Evolutionary conservation across 2,113 vertebrate genomes (phyloP), one percentile per base, ranked within the genome.

Genomic region (Edolisoma coerulescens): DNA sequence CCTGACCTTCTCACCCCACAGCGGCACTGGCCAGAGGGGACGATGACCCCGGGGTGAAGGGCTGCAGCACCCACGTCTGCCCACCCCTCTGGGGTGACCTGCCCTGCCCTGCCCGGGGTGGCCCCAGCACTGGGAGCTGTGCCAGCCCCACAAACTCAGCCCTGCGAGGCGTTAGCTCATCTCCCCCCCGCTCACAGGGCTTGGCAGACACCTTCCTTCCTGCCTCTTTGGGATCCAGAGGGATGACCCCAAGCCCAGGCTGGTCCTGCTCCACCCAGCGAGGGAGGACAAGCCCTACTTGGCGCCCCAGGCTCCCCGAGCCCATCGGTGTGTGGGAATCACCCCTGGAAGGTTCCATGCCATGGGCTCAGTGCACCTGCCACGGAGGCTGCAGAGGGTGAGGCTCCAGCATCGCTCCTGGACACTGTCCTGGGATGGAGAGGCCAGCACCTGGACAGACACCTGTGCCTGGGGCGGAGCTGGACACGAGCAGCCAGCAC

Each of bases 31-130:
- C 32, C 6, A 10, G 67, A 89, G 35, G 41, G 28, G 13, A 87
- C 3, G 60, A n/a, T 3, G 3, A 44, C 39, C 41, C 73, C 0
- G 0, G 63, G 20, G 32, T n/a, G 39, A 74, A 42, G 27, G 1
- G 3, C 30, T 27, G 61, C 50, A 70, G 84, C 32, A 59, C 33
- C 49, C 57, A 20, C 1, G 0, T 39, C 45, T 65, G 16, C 28
- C 2, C 1, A 78, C 4, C 37, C 26, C 17, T 24, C 32, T 14
- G 0, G 6, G 47, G 56, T 78, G 68, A 39, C 33, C 52, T 78
- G 69, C 44, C 60, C 52, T 78, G 69, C 44, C 60, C 39, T 69
- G 79, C 50, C 68, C 1, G 2, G 14, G 42, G 24, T 92, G 67
- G 35, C 57, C 78, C 50, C 47, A 24, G 75, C 1, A 1, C 60